phyloP scores from a whole-genome alignment of 2,888 invertebrate species.

The Cistogaster globosa region DNA sequence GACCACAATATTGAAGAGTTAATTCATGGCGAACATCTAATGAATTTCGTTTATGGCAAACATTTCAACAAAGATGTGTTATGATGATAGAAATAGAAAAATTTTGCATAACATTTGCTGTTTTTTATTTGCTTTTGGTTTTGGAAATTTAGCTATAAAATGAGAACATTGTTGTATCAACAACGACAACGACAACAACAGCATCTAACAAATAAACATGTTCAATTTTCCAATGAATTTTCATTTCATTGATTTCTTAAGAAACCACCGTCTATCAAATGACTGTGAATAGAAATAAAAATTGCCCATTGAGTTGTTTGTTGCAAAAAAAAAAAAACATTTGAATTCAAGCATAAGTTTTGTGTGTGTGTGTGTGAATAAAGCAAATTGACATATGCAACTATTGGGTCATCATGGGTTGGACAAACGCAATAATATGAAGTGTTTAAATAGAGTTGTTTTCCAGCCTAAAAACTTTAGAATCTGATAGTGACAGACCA shows the following conservation, averaged over 20 bases:
- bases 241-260: conserved; percentile 70
- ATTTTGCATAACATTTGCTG: conserved; percentile 4
- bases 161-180: conserved; percentile 62
- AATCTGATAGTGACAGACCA: conserved; percentile 51
- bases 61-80: conserved; percentile 64
- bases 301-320: conserved; percentile 42
- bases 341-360: neutral
- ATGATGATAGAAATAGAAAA: conserved; percentile 50
- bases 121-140: conserved; percentile 1
- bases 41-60: conserved; percentile 61
- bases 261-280: conserved; percentile 67
- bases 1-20: conserved; percentile 56
- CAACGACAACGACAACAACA: conserved; percentile 13
- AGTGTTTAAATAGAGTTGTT: conserved; percentile 72
- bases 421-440: conserved; percentile 65
- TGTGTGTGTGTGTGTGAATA: conserved; percentile 33
- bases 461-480: conserved; percentile 64
- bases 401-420: conserved; percentile 71
- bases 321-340: conserved; percentile 11
- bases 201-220: conserved; percentile 51
- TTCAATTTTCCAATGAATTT: conserved; percentile 70
- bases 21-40: conserved; percentile 50
- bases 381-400: conserved; percentile 66
- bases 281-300: conserved; percentile 57
- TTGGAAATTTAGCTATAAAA: conserved; percentile 56